phyloP scores from a whole-genome alignment of 2,888 invertebrate genomes.

The Lepetodrilus schrolli region DNA sequence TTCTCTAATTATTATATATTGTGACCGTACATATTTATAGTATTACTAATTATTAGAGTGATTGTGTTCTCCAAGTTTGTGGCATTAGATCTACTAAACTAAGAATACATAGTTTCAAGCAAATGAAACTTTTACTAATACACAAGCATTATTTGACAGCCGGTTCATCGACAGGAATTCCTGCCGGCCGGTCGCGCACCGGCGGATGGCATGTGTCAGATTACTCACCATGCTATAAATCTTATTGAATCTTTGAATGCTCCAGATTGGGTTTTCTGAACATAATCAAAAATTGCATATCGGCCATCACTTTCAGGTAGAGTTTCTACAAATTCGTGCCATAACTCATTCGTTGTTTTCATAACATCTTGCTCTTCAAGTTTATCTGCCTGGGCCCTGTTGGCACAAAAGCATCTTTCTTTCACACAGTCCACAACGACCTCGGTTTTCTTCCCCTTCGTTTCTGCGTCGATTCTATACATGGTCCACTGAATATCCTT shows the following conservation, averaged over 20 bases:
- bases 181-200: too few species aligned
- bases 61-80: too few species aligned
- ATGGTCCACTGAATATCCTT: background rate
- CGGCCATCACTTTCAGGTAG: background rate
- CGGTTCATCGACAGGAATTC: too few species aligned
- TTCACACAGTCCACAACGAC: background rate
- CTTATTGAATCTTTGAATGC: background rate
- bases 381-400: background rate
- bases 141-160: too few species aligned
- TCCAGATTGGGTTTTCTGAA: background rate
- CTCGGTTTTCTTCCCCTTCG: background rate
- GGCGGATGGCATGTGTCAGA: too few species aligned
- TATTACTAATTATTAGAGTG: too few species aligned
- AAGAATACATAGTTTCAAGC: too few species aligned
- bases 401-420: background rate
- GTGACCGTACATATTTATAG: too few species aligned
- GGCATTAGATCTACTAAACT: too few species aligned
- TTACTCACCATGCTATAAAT: conserved; percentile 22
- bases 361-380: background rate
- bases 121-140: too few species aligned
- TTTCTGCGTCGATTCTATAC: background rate
- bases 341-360: background rate
- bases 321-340: background rate
- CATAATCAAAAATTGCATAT: conserved; percentile 28
- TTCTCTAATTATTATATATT: too few species aligned